Percentiles rank a stretch among this genome's conserved stretches.
phyloP scores from a whole-genome alignment of 2,797 vertebrate genomes.

The Prunella strophiata region DNA sequence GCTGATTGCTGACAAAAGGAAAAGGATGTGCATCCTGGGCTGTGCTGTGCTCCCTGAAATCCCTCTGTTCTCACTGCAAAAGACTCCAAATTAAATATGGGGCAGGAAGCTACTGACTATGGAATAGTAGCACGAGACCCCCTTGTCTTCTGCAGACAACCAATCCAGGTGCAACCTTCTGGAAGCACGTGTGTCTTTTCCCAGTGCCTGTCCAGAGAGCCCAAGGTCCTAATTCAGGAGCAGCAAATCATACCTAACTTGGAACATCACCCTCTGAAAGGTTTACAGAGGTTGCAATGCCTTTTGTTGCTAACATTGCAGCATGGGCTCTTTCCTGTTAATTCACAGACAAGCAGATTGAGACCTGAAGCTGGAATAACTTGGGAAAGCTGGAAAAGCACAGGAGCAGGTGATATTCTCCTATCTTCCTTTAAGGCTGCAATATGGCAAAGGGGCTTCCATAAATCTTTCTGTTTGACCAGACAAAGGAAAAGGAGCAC shows the following conservation, averaged over 20 bases:
- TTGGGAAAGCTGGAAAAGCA: background rate
- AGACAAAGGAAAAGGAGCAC: background rate
- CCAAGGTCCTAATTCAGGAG: background rate
- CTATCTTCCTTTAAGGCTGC: background rate
- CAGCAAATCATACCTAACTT: background rate
- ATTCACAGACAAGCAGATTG: rapidly evolving
- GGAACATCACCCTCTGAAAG: background rate
- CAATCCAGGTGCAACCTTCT: background rate
- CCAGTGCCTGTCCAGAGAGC: background rate
- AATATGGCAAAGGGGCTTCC: background rate
- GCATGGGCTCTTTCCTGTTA: background rate
- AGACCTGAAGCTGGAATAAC: background rate
- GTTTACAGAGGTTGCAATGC: background rate
- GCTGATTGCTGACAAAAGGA: background rate
- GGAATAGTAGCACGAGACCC: background rate
- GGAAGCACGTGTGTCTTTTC: background rate
- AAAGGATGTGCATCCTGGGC: background rate
- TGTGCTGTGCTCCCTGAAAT: background rate
- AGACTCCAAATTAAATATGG: background rate
- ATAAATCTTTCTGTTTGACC: background rate
- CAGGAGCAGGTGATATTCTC: background rate
- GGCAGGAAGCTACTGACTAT: background rate
- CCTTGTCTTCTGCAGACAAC: background rate
- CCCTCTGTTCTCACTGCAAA: background rate
- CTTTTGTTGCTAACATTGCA: background rate